phyloP scores from a whole-genome alignment of 2,797 vertebrate genomes.

The Spinus olivaceus region DNA sequence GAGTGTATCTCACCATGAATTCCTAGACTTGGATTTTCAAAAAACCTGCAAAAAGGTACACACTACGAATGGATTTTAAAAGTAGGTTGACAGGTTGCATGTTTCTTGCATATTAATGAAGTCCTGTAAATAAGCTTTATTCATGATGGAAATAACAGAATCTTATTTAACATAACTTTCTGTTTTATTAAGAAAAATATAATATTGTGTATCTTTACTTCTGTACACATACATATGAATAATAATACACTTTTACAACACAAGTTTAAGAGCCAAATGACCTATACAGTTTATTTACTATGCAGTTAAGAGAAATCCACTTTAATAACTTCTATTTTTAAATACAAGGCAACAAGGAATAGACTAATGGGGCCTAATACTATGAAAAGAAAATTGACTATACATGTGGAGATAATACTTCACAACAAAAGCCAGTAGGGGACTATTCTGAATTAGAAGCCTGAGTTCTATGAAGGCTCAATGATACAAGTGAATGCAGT shows the following conservation, averaged over 20 bases:
- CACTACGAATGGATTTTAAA: background rate
- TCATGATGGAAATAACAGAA: background rate
- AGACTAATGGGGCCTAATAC: conserved; percentile 59
- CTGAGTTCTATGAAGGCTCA: conserved; percentile 39
- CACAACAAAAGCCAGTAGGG: conserved; percentile 39
- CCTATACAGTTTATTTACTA: conserved; percentile 29
- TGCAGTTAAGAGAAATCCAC: conserved; percentile 7
- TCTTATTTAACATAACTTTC: background rate
- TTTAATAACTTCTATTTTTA: conserved; percentile 52
- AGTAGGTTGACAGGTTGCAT: background rate
- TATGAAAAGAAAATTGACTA: conserved; percentile 66
- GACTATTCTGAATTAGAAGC: conserved; percentile 32
- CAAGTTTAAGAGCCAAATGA: background rate
- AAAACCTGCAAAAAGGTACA: background rate
- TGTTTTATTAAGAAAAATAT: background rate
- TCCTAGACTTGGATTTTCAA: background rate
- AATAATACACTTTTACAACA: background rate
- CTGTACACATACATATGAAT: background rate
- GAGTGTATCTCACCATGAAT: background rate
- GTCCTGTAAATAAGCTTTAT: background rate
- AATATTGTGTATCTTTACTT: background rate
- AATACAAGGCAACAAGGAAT: conserved; percentile 48
- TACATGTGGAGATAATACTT: conserved; percentile 53
- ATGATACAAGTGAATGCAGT: conserved; percentile 31
- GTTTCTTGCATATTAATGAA: background rate